Conservation (phyloP, 2,113 vertebrate genomes). For the Elephantulus edwardii region DNA sequence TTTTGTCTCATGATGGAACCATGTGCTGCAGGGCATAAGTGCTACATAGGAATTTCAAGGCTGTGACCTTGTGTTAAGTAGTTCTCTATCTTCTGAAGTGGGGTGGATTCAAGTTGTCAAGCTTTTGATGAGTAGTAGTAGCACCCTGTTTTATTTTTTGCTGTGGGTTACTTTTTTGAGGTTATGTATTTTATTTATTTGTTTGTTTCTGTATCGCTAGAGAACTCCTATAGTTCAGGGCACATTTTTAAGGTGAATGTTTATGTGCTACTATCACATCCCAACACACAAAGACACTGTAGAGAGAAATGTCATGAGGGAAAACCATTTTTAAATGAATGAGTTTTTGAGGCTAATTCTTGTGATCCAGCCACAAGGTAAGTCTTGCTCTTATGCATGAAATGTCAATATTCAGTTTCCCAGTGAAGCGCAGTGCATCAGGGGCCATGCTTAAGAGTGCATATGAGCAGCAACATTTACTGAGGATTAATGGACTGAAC, state of each 20-base stretch:
- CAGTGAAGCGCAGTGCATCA: not conserved
- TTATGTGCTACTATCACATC: not conserved
- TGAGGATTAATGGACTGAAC: not conserved
- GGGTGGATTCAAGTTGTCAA: not conserved
- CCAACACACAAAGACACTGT: not conserved
- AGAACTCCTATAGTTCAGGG: not conserved
- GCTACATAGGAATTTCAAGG: not conserved
- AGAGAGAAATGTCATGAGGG: not conserved
- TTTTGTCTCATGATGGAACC: not conserved
- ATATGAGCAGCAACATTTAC: not conserved
- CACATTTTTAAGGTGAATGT: not conserved
- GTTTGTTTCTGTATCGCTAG: not conserved
- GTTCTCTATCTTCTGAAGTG: not conserved
- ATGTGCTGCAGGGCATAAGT: not conserved
- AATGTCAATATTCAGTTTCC: not conserved
- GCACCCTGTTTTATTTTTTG: not conserved
- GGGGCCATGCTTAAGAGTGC: not conserved
- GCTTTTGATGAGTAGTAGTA: not conserved
- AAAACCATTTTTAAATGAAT: slow-evolving; percentile 13
- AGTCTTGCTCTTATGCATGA: not conserved
- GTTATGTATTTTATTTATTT: no score
- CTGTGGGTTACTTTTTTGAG: no score
- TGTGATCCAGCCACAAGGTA: not conserved
- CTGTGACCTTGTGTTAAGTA: not conserved
- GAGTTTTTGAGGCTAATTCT: not conserved